A percentile compares a stretch with the other conserved stretches of the same genome.
Conservation (phyloP, 1,140 invertebrate genomes). For the Drosophila bipectinata region DNA sequence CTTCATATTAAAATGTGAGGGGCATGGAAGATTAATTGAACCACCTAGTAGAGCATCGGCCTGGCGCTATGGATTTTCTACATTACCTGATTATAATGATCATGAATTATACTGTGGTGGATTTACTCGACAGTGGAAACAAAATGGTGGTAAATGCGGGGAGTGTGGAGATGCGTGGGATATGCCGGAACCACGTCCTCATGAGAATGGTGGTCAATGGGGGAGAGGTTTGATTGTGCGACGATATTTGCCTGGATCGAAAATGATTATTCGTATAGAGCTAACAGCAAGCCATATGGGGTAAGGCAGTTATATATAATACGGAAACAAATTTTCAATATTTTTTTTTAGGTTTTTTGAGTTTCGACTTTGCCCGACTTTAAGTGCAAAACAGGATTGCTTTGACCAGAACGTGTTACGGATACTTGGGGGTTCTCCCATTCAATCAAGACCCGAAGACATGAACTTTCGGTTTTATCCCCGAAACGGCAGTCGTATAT, state of each 20-base stretch:
- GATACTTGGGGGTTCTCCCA: conserved; percentile 84
- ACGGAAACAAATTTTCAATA: background rate
- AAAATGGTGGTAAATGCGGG: conserved; percentile 91
- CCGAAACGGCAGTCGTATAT: conserved; percentile 90
- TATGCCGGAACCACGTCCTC: conserved; percentile 88
- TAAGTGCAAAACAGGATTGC: conserved; percentile 89
- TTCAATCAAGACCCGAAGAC: conserved; percentile 73
- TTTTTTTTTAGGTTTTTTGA: conserved; percentile 88
- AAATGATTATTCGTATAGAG: conserved; percentile 90
- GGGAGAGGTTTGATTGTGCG: conserved; percentile 92
- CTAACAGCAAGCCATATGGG: conserved; percentile 92
- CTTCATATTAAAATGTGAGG: conserved; percentile 49
- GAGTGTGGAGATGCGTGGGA: conserved; percentile 95
- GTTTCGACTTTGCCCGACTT: conserved; percentile 91
- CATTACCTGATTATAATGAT: conserved; percentile 93
- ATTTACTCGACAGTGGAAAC: conserved; percentile 90
- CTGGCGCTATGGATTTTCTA: conserved; percentile 90
- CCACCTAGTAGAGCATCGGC: conserved; percentile 92
- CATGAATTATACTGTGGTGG: conserved; percentile 96
- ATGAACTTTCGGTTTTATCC: conserved; percentile 88
- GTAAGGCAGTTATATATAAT: conserved; percentile 22
- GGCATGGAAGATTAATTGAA: conserved; percentile 92
- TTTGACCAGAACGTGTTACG: conserved; percentile 89
- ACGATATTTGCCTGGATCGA: conserved; percentile 88
- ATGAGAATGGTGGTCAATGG: conserved; percentile 94